These are phyloP conservation scores for Gymnodraco acuticeps DNA, from an alignment of 2,797 vertebrate species.

Conservation along the genomic window DNA sequence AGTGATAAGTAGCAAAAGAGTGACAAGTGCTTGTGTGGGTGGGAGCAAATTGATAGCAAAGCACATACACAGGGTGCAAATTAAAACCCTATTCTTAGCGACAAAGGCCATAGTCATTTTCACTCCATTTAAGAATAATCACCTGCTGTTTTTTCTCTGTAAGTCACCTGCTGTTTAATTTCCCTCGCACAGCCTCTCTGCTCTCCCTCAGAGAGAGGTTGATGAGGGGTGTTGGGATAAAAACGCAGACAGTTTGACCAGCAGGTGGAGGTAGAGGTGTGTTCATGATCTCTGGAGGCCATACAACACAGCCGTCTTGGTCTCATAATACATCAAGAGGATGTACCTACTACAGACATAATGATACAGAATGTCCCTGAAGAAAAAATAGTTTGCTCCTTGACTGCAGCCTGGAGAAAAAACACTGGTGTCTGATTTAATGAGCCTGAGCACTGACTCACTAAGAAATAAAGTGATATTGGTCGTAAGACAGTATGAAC, in stretches of 20 bases:
- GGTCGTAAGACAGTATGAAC: neutral
- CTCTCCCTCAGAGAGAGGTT: neutral
- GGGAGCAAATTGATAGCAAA: conserved; percentile 29
- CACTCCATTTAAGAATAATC: conserved; percentile 11
- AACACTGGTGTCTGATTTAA: conserved; percentile 30
- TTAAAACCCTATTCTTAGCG: conserved; percentile 7
- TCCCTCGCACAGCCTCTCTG: neutral
- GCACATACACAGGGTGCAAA: conserved; percentile 26
- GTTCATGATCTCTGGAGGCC: conserved; percentile 9
- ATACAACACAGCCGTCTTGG: conserved; percentile 3
- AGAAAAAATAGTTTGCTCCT: conserved; percentile 26
- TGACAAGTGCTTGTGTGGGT: neutral
- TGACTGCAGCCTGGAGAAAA: conserved; percentile 30
- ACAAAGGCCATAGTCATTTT: conserved; percentile 43
- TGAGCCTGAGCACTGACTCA: neutral
- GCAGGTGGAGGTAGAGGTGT: conserved; percentile 73
- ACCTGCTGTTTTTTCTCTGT: neutral
- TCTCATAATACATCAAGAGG: conserved; percentile 16
- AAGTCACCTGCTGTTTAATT: conserved; percentile 5
- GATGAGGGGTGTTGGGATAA: too few relatives aligned
- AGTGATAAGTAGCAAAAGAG: neutral
- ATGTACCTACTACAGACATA: conserved; percentile 23
- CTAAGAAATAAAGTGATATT: conserved; percentile 22
- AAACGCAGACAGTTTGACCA: conserved; percentile 41
- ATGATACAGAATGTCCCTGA: conserved; percentile 36